Conservation (phyloP, 2,113 vertebrate genomes). For the Grammomys surdaster region DNA sequence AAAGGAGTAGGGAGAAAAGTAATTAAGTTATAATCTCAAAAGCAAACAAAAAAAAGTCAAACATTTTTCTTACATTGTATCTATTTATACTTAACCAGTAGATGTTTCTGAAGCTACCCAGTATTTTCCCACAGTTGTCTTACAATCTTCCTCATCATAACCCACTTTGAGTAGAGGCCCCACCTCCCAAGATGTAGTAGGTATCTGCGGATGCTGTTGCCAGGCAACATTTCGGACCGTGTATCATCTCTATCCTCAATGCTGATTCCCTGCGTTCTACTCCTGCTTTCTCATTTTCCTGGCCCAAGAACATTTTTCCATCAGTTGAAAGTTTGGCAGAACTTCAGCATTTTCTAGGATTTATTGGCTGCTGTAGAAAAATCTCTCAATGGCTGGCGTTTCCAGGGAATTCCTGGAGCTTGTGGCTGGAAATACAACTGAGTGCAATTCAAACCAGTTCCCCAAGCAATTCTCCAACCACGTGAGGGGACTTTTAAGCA, state of each 20-base stretch:
- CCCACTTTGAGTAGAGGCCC: neutral
- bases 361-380: conserved; percentile 74
- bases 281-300: conserved; percentile 57
- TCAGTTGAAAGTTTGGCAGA: conserved; percentile 63
- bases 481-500: neutral
- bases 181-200: neutral
- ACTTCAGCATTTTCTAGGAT: conserved; percentile 72
- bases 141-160: neutral
- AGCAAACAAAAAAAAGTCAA: neutral
- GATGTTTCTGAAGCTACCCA: neutral
- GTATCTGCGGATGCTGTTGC: too few relatives aligned
- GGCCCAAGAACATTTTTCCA: conserved; percentile 53
- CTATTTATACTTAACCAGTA: neutral
- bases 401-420: conserved; percentile 68
- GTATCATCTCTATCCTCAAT: neutral
- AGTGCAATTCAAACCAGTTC: conserved; percentile 41
- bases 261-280: neutral
- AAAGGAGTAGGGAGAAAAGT: neutral
- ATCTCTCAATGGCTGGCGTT: conserved; percentile 61
- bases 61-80: neutral
- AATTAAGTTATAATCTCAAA: neutral
- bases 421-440: conserved; percentile 62
- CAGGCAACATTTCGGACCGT: neutral
- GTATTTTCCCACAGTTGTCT: neutral
- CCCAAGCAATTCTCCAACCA: conserved; percentile 1